Evolutionary conservation across 2,113 vertebrate species (phyloP).

Genomic region (Anhinga rufa): DNA sequence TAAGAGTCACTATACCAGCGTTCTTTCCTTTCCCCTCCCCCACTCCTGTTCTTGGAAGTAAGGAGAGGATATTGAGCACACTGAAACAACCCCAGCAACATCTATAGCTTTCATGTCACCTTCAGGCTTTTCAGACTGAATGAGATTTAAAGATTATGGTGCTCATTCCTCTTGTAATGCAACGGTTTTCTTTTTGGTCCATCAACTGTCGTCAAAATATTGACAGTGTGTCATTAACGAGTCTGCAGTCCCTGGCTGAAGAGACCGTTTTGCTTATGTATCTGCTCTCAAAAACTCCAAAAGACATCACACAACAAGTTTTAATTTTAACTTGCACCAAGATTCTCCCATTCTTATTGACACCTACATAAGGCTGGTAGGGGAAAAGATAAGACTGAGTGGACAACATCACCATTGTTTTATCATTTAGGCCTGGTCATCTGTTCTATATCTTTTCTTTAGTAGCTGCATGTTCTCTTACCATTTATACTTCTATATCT

Average conservation of each 20-base stretch:
- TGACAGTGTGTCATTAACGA: neutral
- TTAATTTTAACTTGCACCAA: neutral
- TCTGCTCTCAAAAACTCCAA: neutral
- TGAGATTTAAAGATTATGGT: neutral
- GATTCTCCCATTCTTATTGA: neutral
- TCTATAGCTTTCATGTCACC: neutral
- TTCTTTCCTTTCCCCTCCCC: neutral
- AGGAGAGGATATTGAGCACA: neutral
- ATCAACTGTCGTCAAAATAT: neutral
- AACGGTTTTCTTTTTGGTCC: neutral
- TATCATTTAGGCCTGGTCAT: neutral
- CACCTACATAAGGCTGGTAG: neutral
- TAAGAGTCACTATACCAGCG: neutral
- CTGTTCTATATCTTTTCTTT: neutral
- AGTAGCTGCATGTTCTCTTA: neutral
- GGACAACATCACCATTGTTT: neutral
- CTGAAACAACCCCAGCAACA: neutral
- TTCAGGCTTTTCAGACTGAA: neutral
- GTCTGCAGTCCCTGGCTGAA: neutral
- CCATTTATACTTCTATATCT: neutral
- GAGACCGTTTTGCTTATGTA: neutral
- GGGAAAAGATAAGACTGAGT: neutral
- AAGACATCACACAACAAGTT: neutral
- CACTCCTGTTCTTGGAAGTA: neutral
- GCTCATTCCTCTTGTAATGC: neutral